Base-by-base conservation (phyloP, 2,113 vertebrate species). In the Lepus europaeus region DNA sequence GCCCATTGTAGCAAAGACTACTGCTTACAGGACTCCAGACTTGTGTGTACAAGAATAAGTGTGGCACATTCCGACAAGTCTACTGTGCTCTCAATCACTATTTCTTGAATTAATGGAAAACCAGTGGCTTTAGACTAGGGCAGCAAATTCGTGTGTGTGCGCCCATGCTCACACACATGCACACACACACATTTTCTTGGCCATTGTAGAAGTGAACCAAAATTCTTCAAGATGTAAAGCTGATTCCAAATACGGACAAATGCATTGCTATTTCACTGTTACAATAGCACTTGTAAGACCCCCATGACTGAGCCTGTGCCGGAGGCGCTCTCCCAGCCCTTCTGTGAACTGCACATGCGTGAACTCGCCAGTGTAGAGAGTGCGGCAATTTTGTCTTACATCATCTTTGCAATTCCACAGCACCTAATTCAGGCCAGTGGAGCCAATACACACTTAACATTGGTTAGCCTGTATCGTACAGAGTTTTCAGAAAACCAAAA, bases 401-500 rank as follows among this genome's bases (percentile, higher is more conserved):
- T 89, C 33, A 63, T 45, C 73, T 80, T 79, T 93, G 70, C 86
- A 23, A 53, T 93, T 83, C 49, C 20, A n/a, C 4, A 87, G 31
- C 22, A 80, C n/a, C 25, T 79, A 93, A 79, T 77, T 93, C 76
- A 80, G 45, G 59, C 36, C 33, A 89, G 63, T 59, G 23, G 20
- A 36, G 49, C 27, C 80, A 69, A 78, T 23, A 76, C 29, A 64
- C 6, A 22, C 49, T 94, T 96, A 68, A 73, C 87, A 88, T 77
- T 72, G 39, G 70, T 77, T 76, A 45, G 73, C 33, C 36, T 88
- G 16, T 84, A 61, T 68, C 17, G n/a, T 23, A 56, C 7, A 49
- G 13, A 31, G 64, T 63, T 96, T 93, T 92, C 49, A 87, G 85
- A 87, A 95, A 84, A 90, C 31, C 61, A 66, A 93, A 93, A 94